phyloP scores from a whole-genome alignment of 2,888 invertebrate genomes.

The Lasioglossum zephyrum region DNA sequence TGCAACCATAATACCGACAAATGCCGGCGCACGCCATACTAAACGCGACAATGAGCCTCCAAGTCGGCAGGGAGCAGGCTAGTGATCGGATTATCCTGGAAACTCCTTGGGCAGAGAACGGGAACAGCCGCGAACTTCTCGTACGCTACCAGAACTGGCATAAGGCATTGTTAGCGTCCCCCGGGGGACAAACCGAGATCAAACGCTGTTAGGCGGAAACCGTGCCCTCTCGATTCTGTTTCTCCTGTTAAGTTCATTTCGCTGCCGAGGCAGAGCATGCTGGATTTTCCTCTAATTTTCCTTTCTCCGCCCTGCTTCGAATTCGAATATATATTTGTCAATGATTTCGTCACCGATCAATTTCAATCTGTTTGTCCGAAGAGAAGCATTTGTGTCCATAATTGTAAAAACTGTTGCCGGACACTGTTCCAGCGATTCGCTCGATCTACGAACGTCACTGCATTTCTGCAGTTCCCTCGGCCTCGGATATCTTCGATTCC shows the following conservation, averaged over 20 bases:
- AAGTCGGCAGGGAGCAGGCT: slow-evolving; percentile 36
- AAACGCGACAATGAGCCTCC: slow-evolving; percentile 53
- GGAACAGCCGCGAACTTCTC: slow-evolving; percentile 49
- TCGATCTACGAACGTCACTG: slow-evolving; percentile 35
- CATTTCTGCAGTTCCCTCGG: slow-evolving; percentile 28
- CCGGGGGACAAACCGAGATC: slow-evolving; percentile 71
- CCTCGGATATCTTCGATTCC: neutral
- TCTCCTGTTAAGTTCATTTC: slow-evolving; percentile 60
- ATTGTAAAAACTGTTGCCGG: neutral
- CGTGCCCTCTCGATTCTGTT: slow-evolving; percentile 49
- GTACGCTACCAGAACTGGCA: slow-evolving; percentile 57
- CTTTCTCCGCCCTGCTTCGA: neutral
- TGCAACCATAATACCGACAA: slow-evolving; percentile 42
- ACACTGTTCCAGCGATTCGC: slow-evolving; percentile 15
- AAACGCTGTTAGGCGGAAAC: slow-evolving; percentile 71
- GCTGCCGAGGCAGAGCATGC: slow-evolving; percentile 32
- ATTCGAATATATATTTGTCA: too few relatives aligned
- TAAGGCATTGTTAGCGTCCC: slow-evolving; percentile 74
- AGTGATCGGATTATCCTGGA: slow-evolving; percentile 70
- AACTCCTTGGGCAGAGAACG: slow-evolving; percentile 60
- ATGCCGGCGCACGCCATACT: slow-evolving; percentile 51
- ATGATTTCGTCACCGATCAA: neutral
- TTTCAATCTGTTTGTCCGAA: neutral
- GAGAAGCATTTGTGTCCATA: too few relatives aligned
- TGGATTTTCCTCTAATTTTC: neutral